A percentile compares a stretch with the other conserved stretches of the same genome.
These are phyloP conservation scores for Galendromus occidentalis DNA, from an alignment of 1,140 invertebrate species.

Conservation along the genomic window DNA sequence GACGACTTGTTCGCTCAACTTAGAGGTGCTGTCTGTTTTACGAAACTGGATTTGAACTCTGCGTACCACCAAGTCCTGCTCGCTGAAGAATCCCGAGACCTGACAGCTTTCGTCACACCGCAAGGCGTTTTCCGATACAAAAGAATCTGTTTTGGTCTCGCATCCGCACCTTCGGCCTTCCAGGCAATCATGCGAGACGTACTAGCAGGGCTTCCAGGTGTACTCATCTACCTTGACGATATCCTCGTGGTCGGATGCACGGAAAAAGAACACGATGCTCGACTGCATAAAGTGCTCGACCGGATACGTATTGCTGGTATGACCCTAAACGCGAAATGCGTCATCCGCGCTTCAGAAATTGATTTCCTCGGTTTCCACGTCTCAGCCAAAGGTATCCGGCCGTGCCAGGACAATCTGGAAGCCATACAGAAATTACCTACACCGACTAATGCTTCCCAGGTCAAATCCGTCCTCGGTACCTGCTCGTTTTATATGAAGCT, in stretches of 20 bases:
- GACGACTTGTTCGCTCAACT: no score
- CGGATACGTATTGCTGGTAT: constrained; percentile 15
- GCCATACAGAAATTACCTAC: background rate
- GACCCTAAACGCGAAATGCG: constrained; percentile 18
- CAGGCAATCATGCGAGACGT: constrained; percentile 15
- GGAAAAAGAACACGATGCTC: constrained; percentile 14
- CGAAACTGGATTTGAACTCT: no score
- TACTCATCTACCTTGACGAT: constrained; percentile 20
- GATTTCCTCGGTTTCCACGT: constrained; percentile 4
- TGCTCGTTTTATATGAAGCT: background rate
- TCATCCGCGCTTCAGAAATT: background rate
- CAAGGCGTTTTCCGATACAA: no score
- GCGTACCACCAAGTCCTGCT: no score
- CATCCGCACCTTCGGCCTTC: constrained; percentile 16
- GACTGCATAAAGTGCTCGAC: constrained; percentile 11
- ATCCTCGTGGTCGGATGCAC: constrained; percentile 14
- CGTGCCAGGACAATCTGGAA: background rate
- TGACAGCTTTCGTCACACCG: no score
- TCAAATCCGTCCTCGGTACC: background rate
- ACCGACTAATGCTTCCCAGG: background rate
- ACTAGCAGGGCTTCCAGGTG: background rate
- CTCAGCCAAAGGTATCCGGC: background rate
- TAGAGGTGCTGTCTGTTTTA: no score
- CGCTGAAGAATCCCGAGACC: no score
- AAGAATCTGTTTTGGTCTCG: constrained; percentile 18